phyloP scores from a whole-genome alignment of 2,888 invertebrate species.

The Oegoconia quadripuncta region DNA sequence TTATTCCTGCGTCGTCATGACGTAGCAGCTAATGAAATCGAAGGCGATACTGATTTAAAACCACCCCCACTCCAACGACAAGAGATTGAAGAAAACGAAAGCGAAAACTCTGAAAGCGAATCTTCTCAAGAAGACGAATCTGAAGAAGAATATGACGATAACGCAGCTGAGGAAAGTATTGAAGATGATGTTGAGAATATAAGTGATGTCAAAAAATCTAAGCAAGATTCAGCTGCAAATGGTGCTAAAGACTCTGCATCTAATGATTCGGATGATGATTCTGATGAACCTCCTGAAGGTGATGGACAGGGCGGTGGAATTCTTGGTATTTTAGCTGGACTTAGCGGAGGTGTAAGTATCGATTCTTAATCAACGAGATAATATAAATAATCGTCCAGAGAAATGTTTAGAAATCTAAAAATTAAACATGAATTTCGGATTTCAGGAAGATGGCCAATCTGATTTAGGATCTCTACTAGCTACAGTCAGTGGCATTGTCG shows the following conservation, averaged over 20 bases:
- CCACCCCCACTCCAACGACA: slow-evolving; percentile 45
- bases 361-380: not conserved
- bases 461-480: slow-evolving; percentile 67
- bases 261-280: slow-evolving; percentile 44
- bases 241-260: slow-evolving; percentile 10
- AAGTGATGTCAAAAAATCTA: slow-evolving; percentile 1
- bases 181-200: slow-evolving; percentile 18
- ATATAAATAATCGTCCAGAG: not conserved
- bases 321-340: slow-evolving; percentile 61
- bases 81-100: slow-evolving; percentile 34
- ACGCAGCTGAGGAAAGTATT: slow-evolving; percentile 40
- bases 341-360: slow-evolving; percentile 66
- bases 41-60: slow-evolving; percentile 41
- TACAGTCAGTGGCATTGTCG: slow-evolving; percentile 66
- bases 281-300: slow-evolving; percentile 62
- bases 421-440: slow-evolving; percentile 12
- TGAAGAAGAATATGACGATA: slow-evolving; percentile 27
- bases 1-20: slow-evolving; percentile 35
- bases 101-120: slow-evolving; percentile 18
- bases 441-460: slow-evolving; percentile 67
- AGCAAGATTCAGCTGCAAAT: too few relatives aligned
- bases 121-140: slow-evolving; percentile 21
- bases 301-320: slow-evolving; percentile 71
- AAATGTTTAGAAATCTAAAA: not conserved
- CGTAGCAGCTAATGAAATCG: slow-evolving; percentile 42